Evolutionary conservation across 2,888 invertebrate genomes (phyloP).

Genomic region (Boloria euphrosyne): DNA sequence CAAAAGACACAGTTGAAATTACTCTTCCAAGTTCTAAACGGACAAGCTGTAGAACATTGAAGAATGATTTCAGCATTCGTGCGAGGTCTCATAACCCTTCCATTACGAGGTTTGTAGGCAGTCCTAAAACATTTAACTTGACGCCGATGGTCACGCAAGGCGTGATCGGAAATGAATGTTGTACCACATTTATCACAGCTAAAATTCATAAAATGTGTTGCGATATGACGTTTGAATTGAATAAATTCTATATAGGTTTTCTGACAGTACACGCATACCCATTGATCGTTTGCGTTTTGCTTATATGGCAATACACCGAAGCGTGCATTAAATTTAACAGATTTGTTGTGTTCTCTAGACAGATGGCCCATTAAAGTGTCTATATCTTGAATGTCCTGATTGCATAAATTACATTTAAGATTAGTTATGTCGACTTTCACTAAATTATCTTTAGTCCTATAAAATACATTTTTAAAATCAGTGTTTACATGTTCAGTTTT

Average conservation of each 20-base stretch:
- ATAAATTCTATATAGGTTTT: slow-evolving; percentile 61
- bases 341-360: slow-evolving; percentile 61
- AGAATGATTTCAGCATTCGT: slow-evolving; percentile 73
- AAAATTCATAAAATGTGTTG: slow-evolving; percentile 70
- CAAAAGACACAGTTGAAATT: slow-evolving; percentile 76
- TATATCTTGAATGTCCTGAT: slow-evolving; percentile 57
- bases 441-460: slow-evolving; percentile 70
- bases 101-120: slow-evolving; percentile 71
- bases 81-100: slow-evolving; percentile 62
- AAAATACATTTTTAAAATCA: slow-evolving; percentile 70
- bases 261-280: slow-evolving; percentile 68
- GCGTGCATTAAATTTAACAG: slow-evolving; percentile 67
- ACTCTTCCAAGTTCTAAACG: slow-evolving; percentile 73
- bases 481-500: slow-evolving; percentile 61
- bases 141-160: slow-evolving; percentile 66
- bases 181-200: slow-evolving; percentile 74
- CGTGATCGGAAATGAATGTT: slow-evolving; percentile 68
- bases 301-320: slow-evolving; percentile 74
- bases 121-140: slow-evolving; percentile 72
- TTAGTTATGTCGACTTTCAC: slow-evolving; percentile 73
- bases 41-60: slow-evolving; percentile 71
- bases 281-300: slow-evolving; percentile 56
- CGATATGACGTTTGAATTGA: slow-evolving; percentile 68
- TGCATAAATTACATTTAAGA: slow-evolving; percentile 69
- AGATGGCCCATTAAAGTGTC: slow-evolving; percentile 69